Conservation (phyloP, 1,140 invertebrate genomes). For the Cherax quadricarinatus region DNA sequence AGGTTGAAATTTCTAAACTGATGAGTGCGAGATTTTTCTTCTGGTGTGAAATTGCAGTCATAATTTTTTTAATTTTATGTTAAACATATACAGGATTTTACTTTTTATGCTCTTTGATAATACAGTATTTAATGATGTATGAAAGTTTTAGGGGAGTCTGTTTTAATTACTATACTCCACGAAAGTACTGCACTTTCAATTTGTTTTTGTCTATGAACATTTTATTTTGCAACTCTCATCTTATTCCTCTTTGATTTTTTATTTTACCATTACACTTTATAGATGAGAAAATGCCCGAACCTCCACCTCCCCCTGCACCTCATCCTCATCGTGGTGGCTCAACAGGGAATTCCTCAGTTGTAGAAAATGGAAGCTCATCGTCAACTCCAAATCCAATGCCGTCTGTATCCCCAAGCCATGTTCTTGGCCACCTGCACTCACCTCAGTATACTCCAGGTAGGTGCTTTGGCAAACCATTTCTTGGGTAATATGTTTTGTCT, state of each 20-base stretch:
- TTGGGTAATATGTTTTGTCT: background rate
- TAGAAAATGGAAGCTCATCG: slow-evolving; percentile 64
- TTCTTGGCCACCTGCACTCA: slow-evolving; percentile 64
- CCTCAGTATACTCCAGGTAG: slow-evolving; percentile 65
- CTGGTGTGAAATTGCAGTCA: too few relatives aligned
- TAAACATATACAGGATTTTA: too few relatives aligned
- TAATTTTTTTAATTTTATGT: too few relatives aligned
- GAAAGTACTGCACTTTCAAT: too few relatives aligned
- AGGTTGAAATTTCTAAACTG: too few relatives aligned
- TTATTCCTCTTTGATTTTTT: background rate
- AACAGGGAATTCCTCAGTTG: slow-evolving; percentile 31
- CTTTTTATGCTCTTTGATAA: too few relatives aligned
- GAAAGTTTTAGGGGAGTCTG: too few relatives aligned
- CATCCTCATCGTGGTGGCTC: slow-evolving; percentile 60
- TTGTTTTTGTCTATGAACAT: too few relatives aligned
- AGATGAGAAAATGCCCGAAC: slow-evolving; percentile 64
- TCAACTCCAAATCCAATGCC: slow-evolving; percentile 66
- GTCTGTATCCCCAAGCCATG: slow-evolving; percentile 58
- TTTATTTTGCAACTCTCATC: too few relatives aligned
- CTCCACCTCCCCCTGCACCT: slow-evolving; percentile 60
- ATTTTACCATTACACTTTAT: background rate
- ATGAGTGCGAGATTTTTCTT: too few relatives aligned
- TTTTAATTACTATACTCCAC: too few relatives aligned
- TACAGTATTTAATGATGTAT: too few relatives aligned
- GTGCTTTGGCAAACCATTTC: background rate